Evolutionary conservation across 2,797 vertebrate genomes (phyloP), one percentile per base, ranked within the genome.

Genomic region (Loris lydekkerianus): DNA sequence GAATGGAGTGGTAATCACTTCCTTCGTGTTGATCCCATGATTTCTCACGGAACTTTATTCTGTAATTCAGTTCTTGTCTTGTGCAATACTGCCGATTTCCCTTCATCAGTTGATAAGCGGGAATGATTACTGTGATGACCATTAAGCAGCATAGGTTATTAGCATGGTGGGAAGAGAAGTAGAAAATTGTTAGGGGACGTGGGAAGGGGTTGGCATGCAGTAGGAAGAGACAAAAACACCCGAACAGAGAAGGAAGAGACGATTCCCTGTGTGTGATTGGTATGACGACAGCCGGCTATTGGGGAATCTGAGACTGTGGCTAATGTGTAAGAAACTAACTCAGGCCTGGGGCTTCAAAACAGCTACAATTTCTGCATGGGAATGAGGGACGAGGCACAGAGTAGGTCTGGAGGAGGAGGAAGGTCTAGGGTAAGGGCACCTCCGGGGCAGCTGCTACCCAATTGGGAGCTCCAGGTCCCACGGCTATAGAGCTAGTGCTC

Each of bases 1-100:
- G 96, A 98, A 97, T 96, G 94, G 63, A 10, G 46, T 7, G 15
- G 37, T 94, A 85, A 81, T 93, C 89, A 83, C 97, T 96, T 96
- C 67, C 80, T 88, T 58, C 75, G 34, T 72, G 40, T n/a, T 76
- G 85, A 91, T 56, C 8, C 31, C 37, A 29, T 46, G 25, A 37
- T 95, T 91, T 90, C 61, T 63, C 75, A 65, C 4, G 78, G 43
- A 88, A 97, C 96, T 97, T 97, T 87, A 31, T 58, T 46, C 90
- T 69, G 82, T 69, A 73, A 93, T 89, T 90, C 86, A 89, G 70
- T 40, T 91, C 72, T 75, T 73, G 83, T 63, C 56, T 89, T 31
- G 85, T 31, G 95, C 31, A 10, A 93, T 85, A 80, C 86, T 76
- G 78, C 92, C 82, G 53, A 90, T 96, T 96, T 96, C 37, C 94